Evolutionary conservation across 1,140 invertebrate genomes (phyloP).

Genomic region (Cydia amplana): DNA sequence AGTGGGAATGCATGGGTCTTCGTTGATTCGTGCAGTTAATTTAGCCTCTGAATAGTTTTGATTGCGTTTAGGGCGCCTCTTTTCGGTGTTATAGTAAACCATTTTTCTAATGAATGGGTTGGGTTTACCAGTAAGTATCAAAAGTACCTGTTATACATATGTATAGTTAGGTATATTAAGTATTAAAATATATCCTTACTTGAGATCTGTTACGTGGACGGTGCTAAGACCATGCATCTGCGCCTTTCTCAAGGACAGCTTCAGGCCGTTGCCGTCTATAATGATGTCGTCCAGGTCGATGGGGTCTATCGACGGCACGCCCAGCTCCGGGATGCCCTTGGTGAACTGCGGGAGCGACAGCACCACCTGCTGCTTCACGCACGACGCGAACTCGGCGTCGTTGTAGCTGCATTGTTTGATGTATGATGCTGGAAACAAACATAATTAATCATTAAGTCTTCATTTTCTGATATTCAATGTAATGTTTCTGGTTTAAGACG

Average conservation of each 20-base stretch:
- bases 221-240: slow-evolving; percentile 59
- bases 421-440: slow-evolving; percentile 75
- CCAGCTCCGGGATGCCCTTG: slow-evolving; percentile 73
- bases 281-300: slow-evolving; percentile 65
- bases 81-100: too few relatives aligned
- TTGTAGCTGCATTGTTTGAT: slow-evolving; percentile 72
- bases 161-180: too few relatives aligned
- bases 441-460: background rate
- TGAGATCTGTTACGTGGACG: slow-evolving; percentile 52
- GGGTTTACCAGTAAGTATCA: too few relatives aligned
- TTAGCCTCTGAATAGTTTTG: too few relatives aligned
- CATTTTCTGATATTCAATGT: too few relatives aligned
- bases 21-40: too few relatives aligned
- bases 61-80: too few relatives aligned
- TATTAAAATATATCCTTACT: slow-evolving; percentile 54
- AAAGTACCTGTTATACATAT: too few relatives aligned
- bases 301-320: slow-evolving; percentile 70
- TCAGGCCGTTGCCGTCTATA: slow-evolving; percentile 62
- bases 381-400: slow-evolving; percentile 67
- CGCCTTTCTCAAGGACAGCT: slow-evolving; percentile 58
- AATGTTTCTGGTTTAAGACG: too few relatives aligned
- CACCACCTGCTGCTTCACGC: slow-evolving; percentile 71
- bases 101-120: too few relatives aligned
- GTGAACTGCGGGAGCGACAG: slow-evolving; percentile 68
- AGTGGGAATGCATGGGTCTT: too few relatives aligned